A percentile compares a stretch with the other conserved stretches of the same genome.
Conservation (phyloP, 2,797 vertebrate species). For the Meriones psammophilus region DNA sequence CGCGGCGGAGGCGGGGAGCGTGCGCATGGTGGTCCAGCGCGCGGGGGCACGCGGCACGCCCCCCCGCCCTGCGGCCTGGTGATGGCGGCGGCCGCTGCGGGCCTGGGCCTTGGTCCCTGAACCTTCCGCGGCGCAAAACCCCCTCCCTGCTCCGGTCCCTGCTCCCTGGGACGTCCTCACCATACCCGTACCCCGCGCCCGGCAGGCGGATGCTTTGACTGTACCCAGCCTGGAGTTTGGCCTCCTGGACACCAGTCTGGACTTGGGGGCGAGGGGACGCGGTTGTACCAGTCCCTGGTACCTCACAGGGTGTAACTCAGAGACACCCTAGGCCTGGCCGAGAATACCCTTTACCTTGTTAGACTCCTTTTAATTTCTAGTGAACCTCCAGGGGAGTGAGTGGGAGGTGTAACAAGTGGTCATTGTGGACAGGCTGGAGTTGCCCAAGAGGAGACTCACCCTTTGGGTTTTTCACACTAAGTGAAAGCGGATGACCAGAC, state of each 20-base stretch:
- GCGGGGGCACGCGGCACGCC: conserved; percentile 66
- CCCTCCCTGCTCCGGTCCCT: not conserved
- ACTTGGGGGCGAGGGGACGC: not conserved
- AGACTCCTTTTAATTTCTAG: not conserved
- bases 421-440: conserved; percentile 68
- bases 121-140: not conserved
- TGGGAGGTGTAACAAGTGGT: conserved; percentile 80
- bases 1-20: not conserved
- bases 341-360: not conserved
- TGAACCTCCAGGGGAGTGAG: conserved; percentile 56
- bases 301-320: not conserved
- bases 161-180: not conserved
- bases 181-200: not conserved
- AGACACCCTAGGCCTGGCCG: not conserved
- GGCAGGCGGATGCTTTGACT: not conserved
- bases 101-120: not conserved
- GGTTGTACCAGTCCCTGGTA: not conserved
- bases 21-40: not conserved
- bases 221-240: conserved; percentile 7
- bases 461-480: not conserved
- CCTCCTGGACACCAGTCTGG: not conserved
- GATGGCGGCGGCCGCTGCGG: conserved; percentile 68
- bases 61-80: conserved; percentile 33
- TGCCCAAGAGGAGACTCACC: conserved; percentile 43
- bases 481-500: conserved; percentile 54